Evolutionary conservation across 2,888 invertebrate species (phyloP).

Genomic region (Ormia ochracea): DNA sequence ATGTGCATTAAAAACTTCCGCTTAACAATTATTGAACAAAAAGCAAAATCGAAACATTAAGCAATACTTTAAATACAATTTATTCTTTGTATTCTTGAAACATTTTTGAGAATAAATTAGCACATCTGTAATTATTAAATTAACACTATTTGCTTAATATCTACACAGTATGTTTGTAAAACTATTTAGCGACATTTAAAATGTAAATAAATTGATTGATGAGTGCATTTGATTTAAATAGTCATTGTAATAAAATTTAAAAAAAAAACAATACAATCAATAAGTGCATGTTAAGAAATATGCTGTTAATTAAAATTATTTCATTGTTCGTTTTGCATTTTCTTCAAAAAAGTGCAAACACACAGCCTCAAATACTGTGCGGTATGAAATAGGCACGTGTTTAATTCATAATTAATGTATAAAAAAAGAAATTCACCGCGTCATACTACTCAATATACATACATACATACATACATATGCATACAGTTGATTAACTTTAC

Average conservation of each 20-base stretch:
- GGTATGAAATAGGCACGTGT: constrained; percentile 20
- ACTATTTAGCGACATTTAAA: constrained; percentile 13
- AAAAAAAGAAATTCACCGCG: neutral
- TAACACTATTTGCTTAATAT: constrained; percentile 2
- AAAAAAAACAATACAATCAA: constrained; percentile 28
- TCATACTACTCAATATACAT: neutral
- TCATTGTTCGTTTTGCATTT: constrained; percentile 1
- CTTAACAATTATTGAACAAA: no score
- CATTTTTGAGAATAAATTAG: constrained; percentile 9
- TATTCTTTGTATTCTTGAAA: neutral
- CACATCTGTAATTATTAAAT: neutral
- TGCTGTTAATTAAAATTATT: constrained; percentile 7
- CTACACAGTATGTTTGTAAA: constrained; percentile 19
- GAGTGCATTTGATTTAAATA: constrained; percentile 27
- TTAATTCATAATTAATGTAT: neutral
- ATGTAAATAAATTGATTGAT: constrained; percentile 39
- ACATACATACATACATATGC: no score
- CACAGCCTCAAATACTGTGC: neutral
- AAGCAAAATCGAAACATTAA: no score
- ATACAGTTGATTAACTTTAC: neutral
- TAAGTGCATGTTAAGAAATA: neutral
- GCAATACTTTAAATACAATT: neutral
- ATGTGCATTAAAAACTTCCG: no score
- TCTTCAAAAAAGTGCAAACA: neutral
- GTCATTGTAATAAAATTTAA: neutral